Conservation (phyloP, 2,113 vertebrate genomes). For the Pelobates fuscus region DNA sequence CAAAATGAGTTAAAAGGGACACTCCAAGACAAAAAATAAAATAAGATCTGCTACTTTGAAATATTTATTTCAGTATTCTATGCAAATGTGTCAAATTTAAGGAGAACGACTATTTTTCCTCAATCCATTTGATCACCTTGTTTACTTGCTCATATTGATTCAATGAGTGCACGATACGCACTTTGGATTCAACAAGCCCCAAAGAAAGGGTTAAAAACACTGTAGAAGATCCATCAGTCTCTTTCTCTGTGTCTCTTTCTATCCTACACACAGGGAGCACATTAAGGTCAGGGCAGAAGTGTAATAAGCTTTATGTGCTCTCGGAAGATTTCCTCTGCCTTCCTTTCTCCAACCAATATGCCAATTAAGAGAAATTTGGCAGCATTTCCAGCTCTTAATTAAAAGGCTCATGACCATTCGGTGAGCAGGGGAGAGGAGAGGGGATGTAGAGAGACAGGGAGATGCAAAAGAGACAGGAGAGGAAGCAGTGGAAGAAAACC, state of each 20-base stretch:
- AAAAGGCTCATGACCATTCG: constrained; percentile 23
- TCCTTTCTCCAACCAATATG: constrained; percentile 33
- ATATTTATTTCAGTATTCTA: too few species aligned
- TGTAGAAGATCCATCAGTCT: not conserved
- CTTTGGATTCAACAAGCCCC: too few species aligned
- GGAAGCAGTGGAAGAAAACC: not conserved
- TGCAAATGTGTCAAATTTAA: too few species aligned
- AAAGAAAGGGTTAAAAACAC: not conserved
- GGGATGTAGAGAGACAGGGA: not conserved
- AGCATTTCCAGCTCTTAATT: constrained; percentile 19
- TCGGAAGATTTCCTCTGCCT: constrained; percentile 9
- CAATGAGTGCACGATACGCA: too few species aligned
- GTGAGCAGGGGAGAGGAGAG: not conserved
- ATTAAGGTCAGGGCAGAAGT: constrained; percentile 17
- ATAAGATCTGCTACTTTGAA: too few species aligned
- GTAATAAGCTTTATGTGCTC: constrained; percentile 1
- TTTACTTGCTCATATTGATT: too few species aligned
- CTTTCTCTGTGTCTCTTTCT: too few species aligned
- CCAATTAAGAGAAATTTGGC: constrained; percentile 37
- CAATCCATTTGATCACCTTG: too few species aligned
- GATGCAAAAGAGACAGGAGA: not conserved
- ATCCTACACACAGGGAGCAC: not conserved
- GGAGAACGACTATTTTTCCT: too few species aligned
- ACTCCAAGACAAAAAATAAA: too few species aligned
- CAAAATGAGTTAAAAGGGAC: too few species aligned